Conservation (phyloP, 2,888 invertebrate genomes). For the Ischnura elegans region DNA sequence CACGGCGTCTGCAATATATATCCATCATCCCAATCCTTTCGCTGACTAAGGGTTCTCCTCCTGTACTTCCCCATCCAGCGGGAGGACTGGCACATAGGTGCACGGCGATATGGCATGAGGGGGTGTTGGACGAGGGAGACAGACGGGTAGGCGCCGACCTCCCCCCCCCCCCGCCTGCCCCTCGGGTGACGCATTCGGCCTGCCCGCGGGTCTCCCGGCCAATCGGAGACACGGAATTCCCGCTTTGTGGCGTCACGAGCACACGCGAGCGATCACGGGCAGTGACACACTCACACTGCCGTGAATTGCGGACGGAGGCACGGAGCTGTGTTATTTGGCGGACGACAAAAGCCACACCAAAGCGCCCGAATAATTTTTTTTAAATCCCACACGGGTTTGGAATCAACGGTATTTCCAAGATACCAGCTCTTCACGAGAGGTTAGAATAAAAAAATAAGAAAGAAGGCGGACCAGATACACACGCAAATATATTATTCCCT, state of each 20-base stretch:
- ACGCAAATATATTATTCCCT: neutral
- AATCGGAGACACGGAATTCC: constrained; percentile 1
- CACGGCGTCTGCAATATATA: too few species aligned
- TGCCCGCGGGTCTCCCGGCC: neutral
- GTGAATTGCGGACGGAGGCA: neutral
- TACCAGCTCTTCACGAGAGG: too few species aligned
- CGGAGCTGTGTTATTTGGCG: neutral
- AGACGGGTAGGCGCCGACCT: constrained; percentile 21
- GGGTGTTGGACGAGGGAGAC: neutral
- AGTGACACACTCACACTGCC: neutral
- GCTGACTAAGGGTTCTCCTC: too few species aligned
- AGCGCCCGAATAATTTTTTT: neutral
- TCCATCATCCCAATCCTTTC: too few species aligned
- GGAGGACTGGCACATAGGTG: neutral
- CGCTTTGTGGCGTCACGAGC: neutral
- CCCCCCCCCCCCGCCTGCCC: neutral
- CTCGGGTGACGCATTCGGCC: neutral
- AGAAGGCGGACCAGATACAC: neutral
- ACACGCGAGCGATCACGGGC: neutral
- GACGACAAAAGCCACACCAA: neutral
- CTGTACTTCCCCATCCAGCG: too few species aligned
- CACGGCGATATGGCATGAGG: neutral
- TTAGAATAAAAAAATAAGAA: neutral
- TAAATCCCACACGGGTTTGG: neutral
- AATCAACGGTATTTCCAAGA: neutral